Base-by-base conservation (phyloP, 2,888 invertebrate genomes). In the Cantharis rufa region DNA sequence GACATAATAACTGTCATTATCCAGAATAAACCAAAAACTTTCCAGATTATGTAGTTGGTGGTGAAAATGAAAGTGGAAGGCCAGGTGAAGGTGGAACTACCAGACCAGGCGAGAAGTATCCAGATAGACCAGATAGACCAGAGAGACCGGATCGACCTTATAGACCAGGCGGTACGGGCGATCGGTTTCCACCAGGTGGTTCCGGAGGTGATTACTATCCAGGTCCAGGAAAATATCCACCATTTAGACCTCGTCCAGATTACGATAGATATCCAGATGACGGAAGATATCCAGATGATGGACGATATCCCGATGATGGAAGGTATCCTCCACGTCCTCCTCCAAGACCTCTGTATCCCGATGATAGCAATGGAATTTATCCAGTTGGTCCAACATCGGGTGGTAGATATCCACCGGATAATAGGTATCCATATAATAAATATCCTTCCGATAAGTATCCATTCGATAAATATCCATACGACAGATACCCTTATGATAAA, bases 391-490 rank as follows among this genome's bases (percentile, higher is more conserved):
- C 78, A 21, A 70, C 74, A 24, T 81, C 71, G 24, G 87, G 85
- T 18, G 79, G 86, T 78, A 88, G 90, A 80, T 90, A 89, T 83
- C 90, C 90, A 24, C 75, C 80, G 48, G 81, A 82, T 68, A 85
- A 87, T 21, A 82, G 83, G 13, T 77, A 72, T 66, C 90, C 85
- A 90, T 90, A 84, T 89, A 90, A 89, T 80, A 89, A 90, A 83
- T 90, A 90, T 80, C 90, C 91, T 5, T 84, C 88, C 4, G 88
- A 88, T 7, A 85, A 87, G 1, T 90, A 90, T 80, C 90, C 91
- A 4, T 84, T 88, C 5, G 88, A 88, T 9, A 85, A 87, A 2
- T 71, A 71, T 66, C 71, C 74, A n/a, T 28, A 28, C 15, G 69
- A 69, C 18, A 48, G 62, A 69, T 69, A 74, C 16, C 74, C 74